Conservation (phyloP, 2,888 invertebrate genomes). For the Sabatieria punctata region DNA sequence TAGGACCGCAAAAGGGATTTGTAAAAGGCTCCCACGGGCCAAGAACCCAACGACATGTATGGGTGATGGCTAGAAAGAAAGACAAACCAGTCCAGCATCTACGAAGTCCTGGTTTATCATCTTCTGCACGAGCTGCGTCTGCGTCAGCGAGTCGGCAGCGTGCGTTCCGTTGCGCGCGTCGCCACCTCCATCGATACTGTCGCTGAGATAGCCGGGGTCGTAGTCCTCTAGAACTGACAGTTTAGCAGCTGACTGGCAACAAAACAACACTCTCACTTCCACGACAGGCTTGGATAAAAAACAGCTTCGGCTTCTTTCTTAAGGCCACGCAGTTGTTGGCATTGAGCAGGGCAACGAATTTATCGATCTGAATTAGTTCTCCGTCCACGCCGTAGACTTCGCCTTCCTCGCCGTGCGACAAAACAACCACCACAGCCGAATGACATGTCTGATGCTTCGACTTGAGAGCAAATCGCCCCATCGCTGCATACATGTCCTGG, state of each 20-base stretch:
- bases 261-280: slow-evolving; percentile 23
- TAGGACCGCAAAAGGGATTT: too few species aligned
- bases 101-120: background rate
- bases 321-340: slow-evolving; percentile 21
- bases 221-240: slow-evolving; percentile 5
- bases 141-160: background rate
- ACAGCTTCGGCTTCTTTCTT: slow-evolving; percentile 27
- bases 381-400: slow-evolving; percentile 10
- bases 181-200: background rate
- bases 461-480: slow-evolving; percentile 15
- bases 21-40: too few species aligned
- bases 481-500: slow-evolving; percentile 16
- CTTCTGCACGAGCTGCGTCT: background rate
- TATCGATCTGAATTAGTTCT: slow-evolving; percentile 3
- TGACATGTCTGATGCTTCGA: slow-evolving; percentile 11
- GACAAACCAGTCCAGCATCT: background rate
- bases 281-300: slow-evolving; percentile 30
- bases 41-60: too few species aligned
- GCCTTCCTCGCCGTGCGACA: slow-evolving; percentile 24
- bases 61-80: too few species aligned
- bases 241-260: too few species aligned
- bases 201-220: slow-evolving; percentile 1
- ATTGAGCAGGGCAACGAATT: slow-evolving; percentile 17
- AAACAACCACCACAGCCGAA: slow-evolving; percentile 19
- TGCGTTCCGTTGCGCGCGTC: background rate